Evolutionary conservation across 2,888 invertebrate species (phyloP).

Genomic region (Epinotia bilunana): DNA sequence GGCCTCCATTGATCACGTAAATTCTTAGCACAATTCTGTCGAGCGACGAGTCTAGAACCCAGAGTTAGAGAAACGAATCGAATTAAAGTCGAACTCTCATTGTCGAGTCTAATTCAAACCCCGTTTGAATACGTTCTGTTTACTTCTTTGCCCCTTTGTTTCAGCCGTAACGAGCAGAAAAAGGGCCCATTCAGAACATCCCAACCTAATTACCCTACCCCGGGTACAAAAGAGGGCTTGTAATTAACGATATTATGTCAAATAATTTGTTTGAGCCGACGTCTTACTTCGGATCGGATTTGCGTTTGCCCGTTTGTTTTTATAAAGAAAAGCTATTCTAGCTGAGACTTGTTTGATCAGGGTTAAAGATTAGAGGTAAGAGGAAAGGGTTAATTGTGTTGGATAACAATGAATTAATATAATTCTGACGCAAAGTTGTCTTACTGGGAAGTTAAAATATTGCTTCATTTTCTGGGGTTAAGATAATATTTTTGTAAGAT

Average conservation of each 20-base stretch:
- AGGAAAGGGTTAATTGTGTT: slow-evolving; percentile 35
- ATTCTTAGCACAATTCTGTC: slow-evolving; percentile 20
- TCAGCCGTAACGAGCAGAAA: slow-evolving; percentile 83
- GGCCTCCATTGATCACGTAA: slow-evolving; percentile 8
- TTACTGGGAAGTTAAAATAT: background rate
- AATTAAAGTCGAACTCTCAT: slow-evolving; percentile 69
- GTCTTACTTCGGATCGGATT: slow-evolving; percentile 81
- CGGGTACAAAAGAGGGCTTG: slow-evolving; percentile 80
- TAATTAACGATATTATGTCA: slow-evolving; percentile 85
- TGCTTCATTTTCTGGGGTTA: background rate
- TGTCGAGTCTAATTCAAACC: slow-evolving; percentile 76
- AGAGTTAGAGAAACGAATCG: slow-evolving; percentile 55
- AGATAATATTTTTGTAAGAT: background rate
- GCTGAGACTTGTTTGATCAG: slow-evolving; percentile 54
- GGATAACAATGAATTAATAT: slow-evolving; percentile 29
- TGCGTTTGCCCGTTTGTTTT: slow-evolving; percentile 72
- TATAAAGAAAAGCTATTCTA: slow-evolving; percentile 64
- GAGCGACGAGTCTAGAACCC: slow-evolving; percentile 43
- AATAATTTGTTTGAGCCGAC: slow-evolving; percentile 83
- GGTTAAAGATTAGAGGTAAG: slow-evolving; percentile 47
- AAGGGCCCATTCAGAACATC: slow-evolving; percentile 82
- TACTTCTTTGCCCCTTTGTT: slow-evolving; percentile 82
- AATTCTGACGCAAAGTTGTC: slow-evolving; percentile 6
- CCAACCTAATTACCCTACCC: slow-evolving; percentile 83
- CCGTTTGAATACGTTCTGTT: slow-evolving; percentile 78